Conservation (phyloP, 2,888 invertebrate species). For the Thelaira solivaga region DNA sequence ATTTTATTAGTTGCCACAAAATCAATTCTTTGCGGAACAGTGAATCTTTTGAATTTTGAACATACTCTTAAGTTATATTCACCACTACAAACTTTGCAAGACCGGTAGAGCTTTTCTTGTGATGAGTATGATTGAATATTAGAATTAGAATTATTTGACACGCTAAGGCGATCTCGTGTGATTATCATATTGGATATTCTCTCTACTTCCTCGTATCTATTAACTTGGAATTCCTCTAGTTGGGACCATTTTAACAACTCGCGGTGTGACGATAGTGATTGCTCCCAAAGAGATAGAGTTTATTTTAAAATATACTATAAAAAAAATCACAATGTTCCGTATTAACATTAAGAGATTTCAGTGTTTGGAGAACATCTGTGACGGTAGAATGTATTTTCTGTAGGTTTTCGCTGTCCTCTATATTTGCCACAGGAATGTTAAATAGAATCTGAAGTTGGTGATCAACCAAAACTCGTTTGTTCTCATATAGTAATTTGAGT, state of each 20-base stretch:
- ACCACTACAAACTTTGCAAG: background rate
- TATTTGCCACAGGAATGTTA: background rate
- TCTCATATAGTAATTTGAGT: slow-evolving; percentile 5
- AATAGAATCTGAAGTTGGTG: background rate
- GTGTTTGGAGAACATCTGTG: no score
- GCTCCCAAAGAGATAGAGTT: slow-evolving; percentile 24
- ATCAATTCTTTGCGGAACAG: background rate
- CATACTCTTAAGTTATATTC: background rate
- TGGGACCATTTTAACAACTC: slow-evolving; percentile 1
- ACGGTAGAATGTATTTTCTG: background rate
- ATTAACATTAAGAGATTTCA: background rate
- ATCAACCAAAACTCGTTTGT: slow-evolving; percentile 16
- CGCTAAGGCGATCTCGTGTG: background rate
- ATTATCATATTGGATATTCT: background rate
- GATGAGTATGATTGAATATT: background rate
- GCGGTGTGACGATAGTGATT: background rate
- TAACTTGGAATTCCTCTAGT: background rate
- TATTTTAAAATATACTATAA: background rate
- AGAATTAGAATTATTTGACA: background rate
- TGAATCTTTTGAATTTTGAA: background rate
- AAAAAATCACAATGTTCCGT: background rate
- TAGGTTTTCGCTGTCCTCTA: background rate
- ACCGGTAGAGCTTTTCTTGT: background rate
- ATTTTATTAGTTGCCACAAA: no score
- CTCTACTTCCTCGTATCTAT: background rate